Base-by-base conservation (phyloP, 2,797 vertebrate genomes). In the Zonotrichia albicollis region DNA sequence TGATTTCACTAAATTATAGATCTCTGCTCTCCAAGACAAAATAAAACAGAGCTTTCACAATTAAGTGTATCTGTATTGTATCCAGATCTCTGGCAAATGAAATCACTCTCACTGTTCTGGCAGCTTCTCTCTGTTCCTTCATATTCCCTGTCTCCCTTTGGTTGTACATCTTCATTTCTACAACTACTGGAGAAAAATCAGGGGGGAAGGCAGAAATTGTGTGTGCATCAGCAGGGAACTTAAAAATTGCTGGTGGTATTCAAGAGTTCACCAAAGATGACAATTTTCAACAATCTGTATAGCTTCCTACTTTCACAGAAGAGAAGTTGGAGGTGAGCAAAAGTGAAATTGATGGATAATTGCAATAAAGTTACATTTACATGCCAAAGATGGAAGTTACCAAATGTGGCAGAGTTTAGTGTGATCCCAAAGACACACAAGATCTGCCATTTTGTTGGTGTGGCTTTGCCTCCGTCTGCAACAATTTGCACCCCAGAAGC, bases 261-360 rank as follows among this genome's bases (percentile, higher is more conserved):
- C 61, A 68, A 60, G 75, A 74, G 27, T 48, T 83, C 76, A 80
- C 54, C 0, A 9, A 71, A 53, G 34, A 68, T 19, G 40, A 54
- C 29, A 51, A 84, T 84, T 89, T 94, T 48, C 1, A 5, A 40
- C 67, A 70, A 38, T 66, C 78, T 86, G 42, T 55, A 55, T 45
- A 60, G 51, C 66, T 81, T 85, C 48, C 68, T 58, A 1, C 65
- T 76, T 79, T 84, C 66, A 66, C 55, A 85, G 38, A 86, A 82
- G 53, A 89, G 68, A 72, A 86, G 65, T 2, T 94, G 87, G 73
- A 94, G 70, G 92, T 94, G 73, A 94, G 76, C 79, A 83, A 58
- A 93, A 95, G 54, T 30, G 32, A 84, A 94, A 60, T 70, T 51
- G 46, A 29, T 70, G 51, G 48, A 9, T 81, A 93, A 91, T 61